phyloP scores from a whole-genome alignment of 2,797 vertebrate species.

The Anas bahamensis region DNA sequence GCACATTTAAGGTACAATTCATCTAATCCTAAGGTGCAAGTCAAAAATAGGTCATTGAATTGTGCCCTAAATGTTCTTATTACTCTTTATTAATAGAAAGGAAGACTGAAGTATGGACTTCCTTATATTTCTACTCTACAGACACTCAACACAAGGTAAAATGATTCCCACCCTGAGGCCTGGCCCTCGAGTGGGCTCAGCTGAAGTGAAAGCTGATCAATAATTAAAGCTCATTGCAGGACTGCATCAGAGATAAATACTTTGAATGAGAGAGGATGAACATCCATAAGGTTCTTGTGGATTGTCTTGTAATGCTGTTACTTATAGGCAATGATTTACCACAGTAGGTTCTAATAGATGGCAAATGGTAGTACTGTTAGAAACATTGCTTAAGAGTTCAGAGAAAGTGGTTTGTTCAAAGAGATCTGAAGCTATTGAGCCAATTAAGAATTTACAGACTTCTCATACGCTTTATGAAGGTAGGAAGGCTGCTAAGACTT shows the following conservation, averaged over 20 bases:
- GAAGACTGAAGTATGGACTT: background rate
- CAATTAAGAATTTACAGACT: background rate
- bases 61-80: background rate
- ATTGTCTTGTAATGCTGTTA: background rate
- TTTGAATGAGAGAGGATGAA: background rate
- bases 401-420: background rate
- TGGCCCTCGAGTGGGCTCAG: background rate
- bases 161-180: background rate
- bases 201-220: background rate
- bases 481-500: background rate
- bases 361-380: background rate
- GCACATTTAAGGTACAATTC: background rate
- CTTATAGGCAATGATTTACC: background rate
- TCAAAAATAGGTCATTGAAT: conserved; percentile 26
- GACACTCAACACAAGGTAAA: background rate
- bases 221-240: conserved; percentile 25
- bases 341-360: background rate
- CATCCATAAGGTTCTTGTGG: background rate
- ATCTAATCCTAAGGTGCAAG: conserved; percentile 3
- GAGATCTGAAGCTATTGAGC: background rate
- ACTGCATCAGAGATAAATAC: background rate
- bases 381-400: background rate
- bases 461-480: background rate
- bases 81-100: conserved; percentile 7
- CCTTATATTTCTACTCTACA: background rate